phyloP scores from a whole-genome alignment of 1,140 invertebrate genomes.

The Drosophila jambulina region DNA sequence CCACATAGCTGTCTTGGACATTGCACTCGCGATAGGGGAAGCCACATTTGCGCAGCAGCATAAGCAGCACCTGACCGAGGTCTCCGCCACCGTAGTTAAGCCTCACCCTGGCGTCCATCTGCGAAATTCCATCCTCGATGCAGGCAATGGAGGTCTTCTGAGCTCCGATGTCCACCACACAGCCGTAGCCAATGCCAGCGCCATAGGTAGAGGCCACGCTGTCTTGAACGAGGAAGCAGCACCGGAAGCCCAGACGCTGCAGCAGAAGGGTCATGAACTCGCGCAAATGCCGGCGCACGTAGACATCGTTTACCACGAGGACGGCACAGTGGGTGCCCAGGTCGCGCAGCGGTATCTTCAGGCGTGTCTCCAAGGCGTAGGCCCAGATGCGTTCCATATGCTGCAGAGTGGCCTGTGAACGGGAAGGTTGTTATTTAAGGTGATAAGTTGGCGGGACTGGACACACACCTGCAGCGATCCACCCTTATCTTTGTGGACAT shows the following conservation, averaged over 20 bases:
- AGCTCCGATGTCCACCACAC: conserved; percentile 97
- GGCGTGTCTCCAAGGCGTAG: conserved; percentile 90
- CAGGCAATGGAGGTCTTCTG: conserved; percentile 98
- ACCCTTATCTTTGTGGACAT: conserved; percentile 92
- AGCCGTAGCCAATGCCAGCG: conserved; percentile 95
- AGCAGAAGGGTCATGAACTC: conserved; percentile 93
- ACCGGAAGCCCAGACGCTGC: conserved; percentile 93
- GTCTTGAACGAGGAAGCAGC: conserved; percentile 94
- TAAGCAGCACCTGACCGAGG: conserved; percentile 93
- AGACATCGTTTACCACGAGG: conserved; percentile 96
- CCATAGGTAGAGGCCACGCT: conserved; percentile 97
- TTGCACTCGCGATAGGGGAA: conserved; percentile 95
- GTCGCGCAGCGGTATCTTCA: conserved; percentile 88
- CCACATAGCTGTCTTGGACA: conserved; percentile 88
- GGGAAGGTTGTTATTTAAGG: too few species aligned
- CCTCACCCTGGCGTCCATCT: conserved; percentile 92
- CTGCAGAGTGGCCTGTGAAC: conserved; percentile 88
- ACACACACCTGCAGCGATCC: conserved; percentile 89
- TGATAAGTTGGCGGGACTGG: too few species aligned
- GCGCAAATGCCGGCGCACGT: conserved; percentile 94
- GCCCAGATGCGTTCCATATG: conserved; percentile 96
- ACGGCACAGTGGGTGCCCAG: conserved; percentile 94
- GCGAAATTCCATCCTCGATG: conserved; percentile 98
- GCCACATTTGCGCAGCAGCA: conserved; percentile 94
- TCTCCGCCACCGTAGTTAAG: conserved; percentile 96